Base-by-base conservation (phyloP, 2,113 vertebrate species). In the Psilopogon haemacephalus region DNA sequence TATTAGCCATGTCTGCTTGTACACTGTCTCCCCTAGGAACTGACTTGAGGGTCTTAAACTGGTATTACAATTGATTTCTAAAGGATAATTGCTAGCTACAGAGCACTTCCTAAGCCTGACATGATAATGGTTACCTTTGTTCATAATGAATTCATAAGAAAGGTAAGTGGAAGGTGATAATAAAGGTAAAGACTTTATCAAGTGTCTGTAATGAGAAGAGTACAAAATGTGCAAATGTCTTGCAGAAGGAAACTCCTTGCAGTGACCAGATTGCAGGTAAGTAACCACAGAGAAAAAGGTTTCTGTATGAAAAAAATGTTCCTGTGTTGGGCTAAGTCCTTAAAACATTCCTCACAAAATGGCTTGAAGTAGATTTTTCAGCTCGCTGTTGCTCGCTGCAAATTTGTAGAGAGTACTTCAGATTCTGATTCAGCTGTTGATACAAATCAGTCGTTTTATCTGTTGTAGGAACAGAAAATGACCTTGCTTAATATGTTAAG, bases 241-340 rank as follows among this genome's bases (percentile, higher is more conserved):
- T 62, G 32, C 56, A 76, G 86, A 78, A 84, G 50, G 11, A 58
- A 78, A 46, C 37, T 74, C 46, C 17, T 60, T 65, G 27, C 60
- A 90, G 48, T 58, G 65, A 69, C 32, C 17, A 28, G n/a, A 58
- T 91, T 79, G 75, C 35, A 68, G 77, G 91, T 89, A 91, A 82
- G 87, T 82, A 62, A 48, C 5, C 5, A 75, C 20, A 21, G 38
- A 70, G 58, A 69, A 72, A 58, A 23, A n/a, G 17, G 5, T 40
- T 92, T 87, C n/a, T 62, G 0, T 82, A 17, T 56, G n/a, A 8
- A 84, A 91, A 44, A 83, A 59, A 63, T 6, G 8, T 52, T 20
- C n/a, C 74, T 0, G 0, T 52, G 11, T 33, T 38, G 17, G n/a
- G 77, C 48, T 64, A 7, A 7, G 10, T 88, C 74, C n/a, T 88